A percentile compares a stretch with the other conserved stretches of the same genome.
phyloP scores from a whole-genome alignment of 2,797 vertebrate species.

The Acanthornis magna region DNA sequence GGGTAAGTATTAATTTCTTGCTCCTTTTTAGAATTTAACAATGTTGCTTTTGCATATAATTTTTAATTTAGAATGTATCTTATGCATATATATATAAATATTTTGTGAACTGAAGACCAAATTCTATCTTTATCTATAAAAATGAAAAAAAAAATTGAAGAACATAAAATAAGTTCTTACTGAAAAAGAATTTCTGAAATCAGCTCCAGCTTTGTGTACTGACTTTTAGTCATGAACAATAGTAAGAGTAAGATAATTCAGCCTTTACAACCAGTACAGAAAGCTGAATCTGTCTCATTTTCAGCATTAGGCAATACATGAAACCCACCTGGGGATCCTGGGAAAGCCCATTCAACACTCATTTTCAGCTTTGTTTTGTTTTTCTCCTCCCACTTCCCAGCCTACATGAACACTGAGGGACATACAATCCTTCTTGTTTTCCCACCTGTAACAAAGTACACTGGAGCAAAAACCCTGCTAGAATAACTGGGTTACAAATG shows the following conservation, averaged over 20 bases:
- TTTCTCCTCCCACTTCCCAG: conserved; percentile 70
- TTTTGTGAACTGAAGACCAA: background rate
- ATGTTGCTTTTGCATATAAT: background rate
- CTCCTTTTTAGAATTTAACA: conserved; percentile 4
- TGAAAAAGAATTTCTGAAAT: conserved; percentile 66
- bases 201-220: conserved; percentile 71
- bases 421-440: conserved; percentile 77
- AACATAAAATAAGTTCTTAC: conserved; percentile 23
- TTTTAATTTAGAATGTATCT: conserved; percentile 28
- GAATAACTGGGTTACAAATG: conserved; percentile 48
- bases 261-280: conserved; percentile 65
- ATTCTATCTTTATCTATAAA: background rate
- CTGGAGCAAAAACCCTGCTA: conserved; percentile 61
- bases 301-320: conserved; percentile 79
- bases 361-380: conserved; percentile 71
- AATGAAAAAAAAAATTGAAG: conserved; percentile 28
- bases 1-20: background rate
- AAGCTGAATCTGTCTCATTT: conserved; percentile 77
- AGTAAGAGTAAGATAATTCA: conserved; percentile 74
- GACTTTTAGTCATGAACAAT: conserved; percentile 69
- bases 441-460: conserved; percentile 82
- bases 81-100: conserved; percentile 1
- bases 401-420: conserved; percentile 71
- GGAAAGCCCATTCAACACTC: conserved; percentile 76
- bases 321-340: conserved; percentile 88